Conservation (phyloP, 2,888 invertebrate genomes). For the Ptilodon capucinus region DNA sequence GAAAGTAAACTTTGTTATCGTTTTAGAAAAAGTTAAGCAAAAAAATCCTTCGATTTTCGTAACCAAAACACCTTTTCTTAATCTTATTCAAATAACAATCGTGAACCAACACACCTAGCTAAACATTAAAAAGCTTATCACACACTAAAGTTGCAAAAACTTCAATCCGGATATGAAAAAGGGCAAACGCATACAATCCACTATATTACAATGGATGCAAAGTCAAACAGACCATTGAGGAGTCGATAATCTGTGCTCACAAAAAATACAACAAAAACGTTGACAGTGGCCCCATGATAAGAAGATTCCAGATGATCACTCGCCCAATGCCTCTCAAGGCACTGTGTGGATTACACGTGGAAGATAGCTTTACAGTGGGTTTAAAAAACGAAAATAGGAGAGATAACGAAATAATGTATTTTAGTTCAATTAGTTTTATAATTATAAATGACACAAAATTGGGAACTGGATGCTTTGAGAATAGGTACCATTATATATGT, state of each 20-base stretch:
- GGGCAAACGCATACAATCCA: slow-evolving; percentile 3
- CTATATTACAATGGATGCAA: neutral
- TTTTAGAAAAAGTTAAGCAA: too few relatives aligned
- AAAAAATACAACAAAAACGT: slow-evolving; percentile 5
- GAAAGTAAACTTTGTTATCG: too few relatives aligned
- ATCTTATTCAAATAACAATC: neutral
- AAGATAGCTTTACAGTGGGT: too few relatives aligned
- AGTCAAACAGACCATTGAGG: slow-evolving; percentile 9
- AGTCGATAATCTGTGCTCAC: slow-evolving; percentile 14
- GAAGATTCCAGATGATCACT: neutral
- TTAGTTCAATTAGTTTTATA: too few relatives aligned
- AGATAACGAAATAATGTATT: too few relatives aligned
- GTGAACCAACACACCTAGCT: neutral
- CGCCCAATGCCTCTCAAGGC: too few relatives aligned
- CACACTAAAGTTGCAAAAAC: slow-evolving; percentile 10
- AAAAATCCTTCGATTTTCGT: neutral
- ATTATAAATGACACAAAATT: too few relatives aligned
- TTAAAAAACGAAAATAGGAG: too few relatives aligned
- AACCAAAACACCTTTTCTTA: neutral
- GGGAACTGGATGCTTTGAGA: too few relatives aligned
- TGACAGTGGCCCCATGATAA: slow-evolving; percentile 4
- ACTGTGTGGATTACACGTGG: too few relatives aligned
- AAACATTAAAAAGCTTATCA: slow-evolving; percentile 5
- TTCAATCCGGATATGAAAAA: slow-evolving; percentile 15
- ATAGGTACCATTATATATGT: too few relatives aligned